Percentiles rank a stretch among this genome's conserved stretches.
Conservation (phyloP, 2,888 invertebrate species). For the Tethea ocularis region DNA sequence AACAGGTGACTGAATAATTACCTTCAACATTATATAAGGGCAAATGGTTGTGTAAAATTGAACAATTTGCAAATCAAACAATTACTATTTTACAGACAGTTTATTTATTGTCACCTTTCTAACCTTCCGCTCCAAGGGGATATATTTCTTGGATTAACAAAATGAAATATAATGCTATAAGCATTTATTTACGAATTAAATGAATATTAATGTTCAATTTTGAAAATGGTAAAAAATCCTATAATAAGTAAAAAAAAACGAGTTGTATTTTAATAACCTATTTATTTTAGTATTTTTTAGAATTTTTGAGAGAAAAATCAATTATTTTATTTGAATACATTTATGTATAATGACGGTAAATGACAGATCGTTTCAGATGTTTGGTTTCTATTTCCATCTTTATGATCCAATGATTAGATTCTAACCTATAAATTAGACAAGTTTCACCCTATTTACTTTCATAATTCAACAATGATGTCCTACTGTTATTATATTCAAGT, state of each 20-base stretch:
- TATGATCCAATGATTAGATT: no score
- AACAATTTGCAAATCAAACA: conserved; percentile 10
- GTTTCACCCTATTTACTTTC: neutral
- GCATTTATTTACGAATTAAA: neutral
- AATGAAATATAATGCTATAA: neutral
- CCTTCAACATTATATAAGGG: conserved; percentile 7
- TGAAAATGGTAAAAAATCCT: no score
- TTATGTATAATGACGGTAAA: no score
- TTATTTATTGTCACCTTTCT: conserved; percentile 14
- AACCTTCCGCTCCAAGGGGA: neutral
- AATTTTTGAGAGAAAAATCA: no score
- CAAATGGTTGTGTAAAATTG: conserved; percentile 11
- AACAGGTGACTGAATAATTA: conserved; percentile 14
- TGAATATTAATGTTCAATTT: neutral
- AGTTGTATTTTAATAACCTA: no score
- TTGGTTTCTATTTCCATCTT: no score
- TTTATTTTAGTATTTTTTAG: no score
- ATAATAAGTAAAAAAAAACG: no score
- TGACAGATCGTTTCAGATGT: no score
- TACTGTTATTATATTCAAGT: conserved; percentile 28
- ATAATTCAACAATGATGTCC: conserved; percentile 33
- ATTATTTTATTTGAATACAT: no score
- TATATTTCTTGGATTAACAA: neutral
- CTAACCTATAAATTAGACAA: neutral
- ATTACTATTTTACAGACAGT: conserved; percentile 8